phyloP scores from a whole-genome alignment of 2,888 invertebrate genomes.

The Chironomus riparius region DNA sequence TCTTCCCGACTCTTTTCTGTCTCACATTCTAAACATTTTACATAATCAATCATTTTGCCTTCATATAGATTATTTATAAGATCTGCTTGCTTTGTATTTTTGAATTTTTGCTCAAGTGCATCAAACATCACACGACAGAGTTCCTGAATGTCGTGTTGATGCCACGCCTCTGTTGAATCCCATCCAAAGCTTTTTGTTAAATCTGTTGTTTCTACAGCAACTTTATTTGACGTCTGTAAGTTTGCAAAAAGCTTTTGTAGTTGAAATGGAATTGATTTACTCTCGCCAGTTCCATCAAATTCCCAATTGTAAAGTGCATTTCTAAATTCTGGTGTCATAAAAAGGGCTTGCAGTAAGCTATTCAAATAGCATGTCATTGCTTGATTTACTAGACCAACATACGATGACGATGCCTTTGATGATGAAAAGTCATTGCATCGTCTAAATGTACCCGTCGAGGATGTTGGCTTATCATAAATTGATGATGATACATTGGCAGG shows the following conservation, averaged over 20 bases:
- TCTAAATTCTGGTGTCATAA: conserved; percentile 86
- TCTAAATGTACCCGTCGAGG: conserved; percentile 5
- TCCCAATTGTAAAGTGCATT: conserved; percentile 81
- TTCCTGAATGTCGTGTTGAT: conserved; percentile 88
- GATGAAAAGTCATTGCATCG: conserved; percentile 20
- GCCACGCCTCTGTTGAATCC: conserved; percentile 83
- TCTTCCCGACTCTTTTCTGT: conserved; percentile 75
- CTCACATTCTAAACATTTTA: conserved; percentile 76
- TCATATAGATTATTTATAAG: conserved; percentile 70
- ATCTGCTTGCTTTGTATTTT: conserved; percentile 70
- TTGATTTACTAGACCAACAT: conserved; percentile 74
- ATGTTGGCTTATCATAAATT: background rate
- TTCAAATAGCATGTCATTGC: conserved; percentile 91
- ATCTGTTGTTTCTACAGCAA: conserved; percentile 77
- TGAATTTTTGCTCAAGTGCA: conserved; percentile 74
- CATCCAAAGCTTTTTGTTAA: conserved; percentile 83
- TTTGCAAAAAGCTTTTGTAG: conserved; percentile 76
- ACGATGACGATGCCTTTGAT: background rate
- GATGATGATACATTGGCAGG: background rate
- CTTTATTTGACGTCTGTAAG: conserved; percentile 70
- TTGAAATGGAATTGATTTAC: conserved; percentile 74
- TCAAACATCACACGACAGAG: conserved; percentile 85
- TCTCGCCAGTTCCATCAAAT: conserved; percentile 59
- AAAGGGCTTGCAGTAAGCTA: conserved; percentile 76
- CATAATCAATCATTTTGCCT: conserved; percentile 77